A percentile compares a stretch with the other conserved stretches of the same genome.
Conservation (phyloP, 1,140 invertebrate genomes). For the Cyclargus thomasi region DNA sequence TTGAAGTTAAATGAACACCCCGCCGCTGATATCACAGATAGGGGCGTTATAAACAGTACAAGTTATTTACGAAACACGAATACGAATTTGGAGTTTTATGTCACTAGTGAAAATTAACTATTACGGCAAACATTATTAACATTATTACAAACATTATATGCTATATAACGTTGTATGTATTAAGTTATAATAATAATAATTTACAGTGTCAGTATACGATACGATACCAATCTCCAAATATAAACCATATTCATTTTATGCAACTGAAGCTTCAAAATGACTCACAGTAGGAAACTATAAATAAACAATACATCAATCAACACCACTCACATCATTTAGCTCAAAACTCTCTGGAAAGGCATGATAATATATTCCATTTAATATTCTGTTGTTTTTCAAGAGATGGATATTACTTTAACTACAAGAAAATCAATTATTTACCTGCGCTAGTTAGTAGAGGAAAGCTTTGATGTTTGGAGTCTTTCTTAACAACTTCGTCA, state of each 20-base stretch:
- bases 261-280: not conserved
- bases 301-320: not conserved
- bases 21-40: no score
- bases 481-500: conserved; percentile 35
- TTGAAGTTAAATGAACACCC: no score
- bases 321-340: not conserved
- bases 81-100: no score
- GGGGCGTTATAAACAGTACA: no score
- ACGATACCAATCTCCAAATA: not conserved
- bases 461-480: conserved; percentile 54
- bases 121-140: no score
- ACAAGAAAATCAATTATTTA: conserved; percentile 24
- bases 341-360: not conserved
- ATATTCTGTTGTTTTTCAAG: no score
- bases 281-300: not conserved
- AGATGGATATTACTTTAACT: no score
- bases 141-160: no score
- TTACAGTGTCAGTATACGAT: not conserved
- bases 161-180: no score
- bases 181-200: no score
- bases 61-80: no score
- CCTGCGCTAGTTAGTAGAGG: conserved; percentile 54
- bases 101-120: no score
- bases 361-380: not conserved
- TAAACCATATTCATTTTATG: not conserved